Evolutionary conservation across 2,888 invertebrate species (phyloP), one percentile per base, ranked within the genome.

Genomic region (Drosophila crucigera): DNA sequence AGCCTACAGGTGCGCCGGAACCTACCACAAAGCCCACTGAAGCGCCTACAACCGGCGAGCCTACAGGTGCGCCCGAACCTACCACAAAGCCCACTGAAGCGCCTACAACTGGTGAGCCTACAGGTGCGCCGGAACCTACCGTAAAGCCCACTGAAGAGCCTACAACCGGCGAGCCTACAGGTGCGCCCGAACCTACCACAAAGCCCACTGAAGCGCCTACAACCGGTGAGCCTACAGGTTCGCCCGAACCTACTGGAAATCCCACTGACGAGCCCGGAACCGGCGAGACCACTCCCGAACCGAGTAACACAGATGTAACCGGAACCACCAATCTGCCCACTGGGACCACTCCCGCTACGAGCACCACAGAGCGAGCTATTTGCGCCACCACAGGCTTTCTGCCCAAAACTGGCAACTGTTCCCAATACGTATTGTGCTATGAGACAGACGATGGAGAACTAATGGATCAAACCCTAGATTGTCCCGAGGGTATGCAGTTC

Each of bases 381-480:
- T 92, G 92, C 54, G 75, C 84, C 1, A 76, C 78, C 33, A 67
- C 61, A 4, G 92, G 92, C 1, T 81, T 88, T 64, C 72, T 82
- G 37, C 85, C 90, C 0, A 49, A 66, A 10, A 65, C 62, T 11
- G 74, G 71, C 10, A 64, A 58, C 19, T 92, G 92, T 58, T 16
- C 25, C 0, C 14, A 86, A 25, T 92, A 82, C 41, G 43, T 83
- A 6, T 52, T 75, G 16, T 91, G 92, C 54, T 68, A 54, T 28
- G 77, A 78, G n/a, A 16, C n/a, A 0, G 9, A 19, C 0, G 28
- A 67, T 0, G 70, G 67, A 4, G 19, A 60, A 2, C 10, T 89
- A 4, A 0, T 11, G 0, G 25, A 76, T 0, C 52, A 43, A 25
- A 56, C 10, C 9, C 35, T 72, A 16, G n/a, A 68, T 0, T 92